phyloP scores from a whole-genome alignment of 2,113 vertebrate species.

The Mastomys natalensis region DNA sequence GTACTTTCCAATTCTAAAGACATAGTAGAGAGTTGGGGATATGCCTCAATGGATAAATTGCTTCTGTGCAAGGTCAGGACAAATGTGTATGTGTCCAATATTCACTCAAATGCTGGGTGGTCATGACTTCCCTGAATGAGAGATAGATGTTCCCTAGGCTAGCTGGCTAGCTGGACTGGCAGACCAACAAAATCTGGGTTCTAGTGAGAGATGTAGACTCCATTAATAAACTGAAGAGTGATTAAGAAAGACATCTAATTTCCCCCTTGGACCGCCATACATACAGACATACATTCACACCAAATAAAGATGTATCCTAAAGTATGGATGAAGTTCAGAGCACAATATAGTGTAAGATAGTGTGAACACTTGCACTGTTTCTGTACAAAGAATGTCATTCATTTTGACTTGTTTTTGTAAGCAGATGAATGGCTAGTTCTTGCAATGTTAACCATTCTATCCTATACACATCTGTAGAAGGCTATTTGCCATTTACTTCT shows the following conservation, averaged over 20 bases:
- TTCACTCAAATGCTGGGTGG: not conserved
- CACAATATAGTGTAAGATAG: not conserved
- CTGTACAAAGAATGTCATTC: not conserved
- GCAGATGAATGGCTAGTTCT: not conserved
- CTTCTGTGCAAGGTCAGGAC: not conserved
- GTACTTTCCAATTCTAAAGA: not conserved
- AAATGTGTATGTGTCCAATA: not conserved
- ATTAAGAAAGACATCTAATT: not conserved
- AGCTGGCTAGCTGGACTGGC: not conserved
- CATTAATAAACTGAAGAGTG: not conserved
- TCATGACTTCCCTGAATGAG: not conserved
- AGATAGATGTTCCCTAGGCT: not conserved
- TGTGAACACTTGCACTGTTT: not conserved
- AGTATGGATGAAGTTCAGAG: not conserved
- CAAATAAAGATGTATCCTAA: not conserved
- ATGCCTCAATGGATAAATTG: not conserved
- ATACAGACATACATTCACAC: not conserved
- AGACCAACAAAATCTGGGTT: not conserved
- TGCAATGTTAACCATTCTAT: not conserved
- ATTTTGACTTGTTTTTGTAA: not conserved
- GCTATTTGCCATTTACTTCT: not conserved
- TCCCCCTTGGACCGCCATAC: not conserved
- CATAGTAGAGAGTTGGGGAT: not conserved
- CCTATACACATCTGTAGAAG: not conserved
- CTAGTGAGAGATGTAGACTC: not conserved